Conservation (phyloP, 1,140 invertebrate genomes). For the Plectrocnemia conspersa region DNA sequence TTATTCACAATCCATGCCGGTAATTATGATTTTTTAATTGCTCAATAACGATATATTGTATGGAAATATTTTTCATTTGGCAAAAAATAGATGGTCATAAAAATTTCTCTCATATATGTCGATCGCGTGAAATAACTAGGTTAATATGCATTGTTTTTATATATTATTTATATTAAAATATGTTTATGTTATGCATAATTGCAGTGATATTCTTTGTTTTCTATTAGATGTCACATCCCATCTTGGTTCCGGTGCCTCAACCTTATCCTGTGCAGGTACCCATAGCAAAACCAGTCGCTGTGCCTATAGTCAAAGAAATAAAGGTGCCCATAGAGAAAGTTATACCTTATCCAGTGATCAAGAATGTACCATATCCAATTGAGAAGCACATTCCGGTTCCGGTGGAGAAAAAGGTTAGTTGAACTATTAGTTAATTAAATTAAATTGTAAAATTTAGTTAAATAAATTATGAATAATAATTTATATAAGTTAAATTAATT, state of each 20-base stretch:
- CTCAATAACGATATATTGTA: too few species aligned
- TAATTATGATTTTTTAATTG: too few species aligned
- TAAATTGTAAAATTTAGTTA: too few species aligned
- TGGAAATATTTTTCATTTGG: too few species aligned
- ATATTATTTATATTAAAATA: neutral
- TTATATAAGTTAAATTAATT: too few species aligned
- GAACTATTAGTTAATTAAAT: too few species aligned
- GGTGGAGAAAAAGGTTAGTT: slow-evolving; percentile 58
- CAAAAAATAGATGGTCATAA: too few species aligned
- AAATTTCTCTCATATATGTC: neutral
- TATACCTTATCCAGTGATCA: slow-evolving; percentile 62
- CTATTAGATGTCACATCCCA: slow-evolving; percentile 48
- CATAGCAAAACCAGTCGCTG: slow-evolving; percentile 58
- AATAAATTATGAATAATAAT: too few species aligned
- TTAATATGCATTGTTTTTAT: neutral
- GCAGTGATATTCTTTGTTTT: neutral
- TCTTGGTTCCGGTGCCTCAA: slow-evolving; percentile 59
- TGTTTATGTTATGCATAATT: neutral
- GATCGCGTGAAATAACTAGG: neutral
- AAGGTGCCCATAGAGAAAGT: slow-evolving; percentile 62
- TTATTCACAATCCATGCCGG: too few species aligned
- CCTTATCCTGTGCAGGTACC: slow-evolving; percentile 64
- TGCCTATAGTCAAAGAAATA: slow-evolving; percentile 61
- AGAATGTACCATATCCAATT: slow-evolving; percentile 62
- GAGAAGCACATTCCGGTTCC: slow-evolving; percentile 61